Percentiles rank a stretch among this genome's conserved stretches.
These are phyloP conservation scores for Ophion costatus DNA, from an alignment of 2,888 invertebrate species.

Conservation along the genomic window DNA sequence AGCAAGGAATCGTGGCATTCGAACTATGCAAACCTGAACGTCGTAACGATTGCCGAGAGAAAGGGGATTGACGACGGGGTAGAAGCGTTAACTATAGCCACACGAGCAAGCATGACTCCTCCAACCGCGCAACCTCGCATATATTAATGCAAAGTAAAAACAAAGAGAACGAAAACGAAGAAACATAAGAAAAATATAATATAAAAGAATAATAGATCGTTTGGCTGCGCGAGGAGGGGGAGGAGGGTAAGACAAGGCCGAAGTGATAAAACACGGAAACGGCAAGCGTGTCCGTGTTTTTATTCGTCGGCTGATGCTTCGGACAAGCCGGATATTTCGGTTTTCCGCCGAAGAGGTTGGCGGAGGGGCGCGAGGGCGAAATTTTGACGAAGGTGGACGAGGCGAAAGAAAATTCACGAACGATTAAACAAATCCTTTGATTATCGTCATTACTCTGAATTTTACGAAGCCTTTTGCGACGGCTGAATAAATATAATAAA, in stretches of 20 bases:
- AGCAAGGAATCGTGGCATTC: too few species aligned
- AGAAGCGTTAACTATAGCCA: constrained; percentile 65
- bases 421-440: not conserved
- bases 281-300: too few species aligned
- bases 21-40: too few species aligned
- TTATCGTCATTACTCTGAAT: not conserved
- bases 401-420: not conserved
- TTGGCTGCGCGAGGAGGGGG: not conserved
- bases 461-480: not conserved
- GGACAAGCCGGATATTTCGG: constrained; percentile 26
- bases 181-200: constrained; percentile 12
- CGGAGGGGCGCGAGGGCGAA: not conserved
- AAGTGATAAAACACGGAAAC: constrained; percentile 10
- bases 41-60: constrained; percentile 44
- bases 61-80: constrained; percentile 66
- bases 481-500: constrained; percentile 28
- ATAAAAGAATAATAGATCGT: not conserved
- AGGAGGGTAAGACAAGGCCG: not conserved
- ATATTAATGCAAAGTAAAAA: not conserved
- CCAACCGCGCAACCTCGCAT: not conserved
- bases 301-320: not conserved
- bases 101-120: constrained; percentile 51
- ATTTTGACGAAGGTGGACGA: not conserved
- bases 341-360: not conserved
- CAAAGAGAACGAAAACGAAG: not conserved